These are phyloP conservation scores for Suncus etruscus DNA, from an alignment of 2,113 vertebrate genomes.

Conservation along the genomic window DNA sequence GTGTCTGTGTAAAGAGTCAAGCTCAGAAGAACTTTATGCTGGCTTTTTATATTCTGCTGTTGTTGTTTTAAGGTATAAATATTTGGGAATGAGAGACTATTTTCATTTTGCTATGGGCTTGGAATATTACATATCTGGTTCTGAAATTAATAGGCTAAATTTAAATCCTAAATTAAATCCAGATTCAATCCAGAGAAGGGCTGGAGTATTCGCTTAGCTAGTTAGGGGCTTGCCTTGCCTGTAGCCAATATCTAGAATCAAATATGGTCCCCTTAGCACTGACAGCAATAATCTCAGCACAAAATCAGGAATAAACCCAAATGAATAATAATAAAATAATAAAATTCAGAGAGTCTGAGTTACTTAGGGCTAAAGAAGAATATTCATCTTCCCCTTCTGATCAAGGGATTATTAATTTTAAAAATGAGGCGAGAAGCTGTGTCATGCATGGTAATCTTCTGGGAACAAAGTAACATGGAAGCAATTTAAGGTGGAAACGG, in stretches of 20 bases:
- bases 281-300: too few species aligned
- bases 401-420: too few species aligned
- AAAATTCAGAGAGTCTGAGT: not conserved
- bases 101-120: not conserved
- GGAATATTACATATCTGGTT: not conserved
- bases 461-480: not conserved
- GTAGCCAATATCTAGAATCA: too few species aligned
- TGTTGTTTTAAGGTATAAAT: not conserved
- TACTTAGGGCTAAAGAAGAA: not conserved
- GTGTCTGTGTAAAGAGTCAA: not conserved
- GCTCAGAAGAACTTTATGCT: not conserved
- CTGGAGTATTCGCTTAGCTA: too few species aligned
- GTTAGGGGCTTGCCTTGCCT: too few species aligned
- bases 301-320: too few species aligned
- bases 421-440: not conserved
- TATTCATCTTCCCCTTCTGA: too few species aligned
- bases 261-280: too few species aligned
- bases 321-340: too few species aligned
- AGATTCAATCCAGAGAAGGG: not conserved
- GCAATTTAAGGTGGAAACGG: not conserved
- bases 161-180: not conserved
- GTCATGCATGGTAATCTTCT: not conserved
- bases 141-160: not conserved
- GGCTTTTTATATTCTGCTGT: not conserved
- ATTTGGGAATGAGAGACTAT: not conserved